phyloP scores from a whole-genome alignment of 2,113 vertebrate genomes.

The Oreotrochilus melanogaster region DNA sequence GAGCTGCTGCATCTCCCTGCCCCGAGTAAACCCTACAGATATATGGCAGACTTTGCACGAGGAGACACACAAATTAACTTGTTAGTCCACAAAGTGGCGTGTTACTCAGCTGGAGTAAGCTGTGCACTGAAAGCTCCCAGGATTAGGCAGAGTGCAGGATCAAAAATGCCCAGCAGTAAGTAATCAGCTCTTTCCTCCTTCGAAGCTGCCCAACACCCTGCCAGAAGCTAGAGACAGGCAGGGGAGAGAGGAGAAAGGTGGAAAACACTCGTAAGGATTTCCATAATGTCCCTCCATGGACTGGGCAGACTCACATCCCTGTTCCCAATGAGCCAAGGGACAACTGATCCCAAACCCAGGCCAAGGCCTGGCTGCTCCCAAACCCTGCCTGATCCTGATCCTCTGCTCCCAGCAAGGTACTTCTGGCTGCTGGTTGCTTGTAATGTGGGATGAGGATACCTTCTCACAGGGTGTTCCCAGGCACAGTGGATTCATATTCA shows the following conservation, averaged over 20 bases:
- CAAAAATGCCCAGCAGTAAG: not conserved
- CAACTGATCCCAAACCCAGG: not conserved
- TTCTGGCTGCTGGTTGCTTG: not conserved
- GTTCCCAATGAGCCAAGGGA: not conserved
- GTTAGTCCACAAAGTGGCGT: not conserved
- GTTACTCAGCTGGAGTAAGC: not conserved
- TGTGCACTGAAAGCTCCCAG: not conserved
- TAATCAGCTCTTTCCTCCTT: not conserved
- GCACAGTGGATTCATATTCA: fast-evolving
- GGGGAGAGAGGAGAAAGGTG: not conserved
- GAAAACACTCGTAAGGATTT: not conserved
- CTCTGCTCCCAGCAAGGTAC: not conserved
- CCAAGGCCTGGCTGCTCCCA: too few relatives aligned
- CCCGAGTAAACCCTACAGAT: not conserved
- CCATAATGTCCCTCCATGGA: not conserved
- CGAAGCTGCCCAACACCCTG: not conserved
- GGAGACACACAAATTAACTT: not conserved
- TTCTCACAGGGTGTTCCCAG: not conserved
- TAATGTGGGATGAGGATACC: fast-evolving
- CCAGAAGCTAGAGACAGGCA: not conserved
- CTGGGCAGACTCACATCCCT: not conserved
- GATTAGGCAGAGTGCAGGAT: not conserved
- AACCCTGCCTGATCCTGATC: fast-evolving
- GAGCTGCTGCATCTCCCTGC: not conserved
- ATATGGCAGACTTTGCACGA: not conserved